Evolutionary conservation across 2,888 invertebrate species (phyloP), one percentile per base, ranked within the genome.

Genomic region (Nineta flava): DNA sequence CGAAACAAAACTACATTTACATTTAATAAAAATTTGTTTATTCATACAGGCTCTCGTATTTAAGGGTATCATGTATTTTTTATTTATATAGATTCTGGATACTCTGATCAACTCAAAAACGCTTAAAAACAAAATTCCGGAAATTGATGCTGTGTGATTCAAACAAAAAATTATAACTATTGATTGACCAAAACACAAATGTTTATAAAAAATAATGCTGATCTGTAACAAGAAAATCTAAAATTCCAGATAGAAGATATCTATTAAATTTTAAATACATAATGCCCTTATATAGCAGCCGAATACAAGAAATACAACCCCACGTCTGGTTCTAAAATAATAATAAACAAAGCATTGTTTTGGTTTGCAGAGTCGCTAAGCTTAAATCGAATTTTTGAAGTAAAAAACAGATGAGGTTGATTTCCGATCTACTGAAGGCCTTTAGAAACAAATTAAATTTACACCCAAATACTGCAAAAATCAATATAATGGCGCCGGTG

Each of bases 401-500:
- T 5, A 38, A 13, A 38, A 38, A 38, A 4, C 38, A 13, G 38
- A 7, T 38, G 38, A 38, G 38, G 38, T 38, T 38, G 38, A 38
- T 38, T 38, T 38, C 38, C n/a, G 38, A 38, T 38, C 5, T 38
- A 13, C 12, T 15, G 38, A 5, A 15, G 3, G 38, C 38, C 38
- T 38, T 38, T 38, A 6, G 15, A 38, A 38, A 13, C 3, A 38
- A n/a, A 13, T 13, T 38, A 12, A 38, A 38, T 38, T 38, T 38
- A 38, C 38, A 15, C 38, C 38, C 38, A 38, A 38, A 38, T 38
- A 46, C 48, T 43, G 46, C 44, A 56, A 55, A 53, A 57, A 55
- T 57, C 47, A 58, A 54, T 59, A 61, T 57, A 56, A 49, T 52
- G 52, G 52, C 53, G 53, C 51, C 53, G 51, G 50, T 51, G 50